These are phyloP conservation scores for Octopus bimaculoides DNA, from an alignment of 1,140 invertebrate species.

Conservation along the genomic window DNA sequence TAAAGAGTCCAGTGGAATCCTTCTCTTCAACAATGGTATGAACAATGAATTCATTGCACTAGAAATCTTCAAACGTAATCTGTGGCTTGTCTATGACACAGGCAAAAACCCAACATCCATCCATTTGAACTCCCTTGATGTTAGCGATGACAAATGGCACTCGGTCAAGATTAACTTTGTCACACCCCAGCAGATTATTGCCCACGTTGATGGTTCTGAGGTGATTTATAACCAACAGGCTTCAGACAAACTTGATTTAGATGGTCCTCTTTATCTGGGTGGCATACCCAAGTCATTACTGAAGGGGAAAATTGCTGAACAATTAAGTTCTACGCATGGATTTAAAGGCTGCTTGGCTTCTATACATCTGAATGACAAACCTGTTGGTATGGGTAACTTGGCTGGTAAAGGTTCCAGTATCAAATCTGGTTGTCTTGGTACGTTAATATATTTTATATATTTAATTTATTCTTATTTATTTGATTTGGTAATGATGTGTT, in stretches of 20 bases:
- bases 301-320: background rate
- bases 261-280: constrained; percentile 36
- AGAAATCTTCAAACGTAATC: constrained; percentile 72
- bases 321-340: constrained; percentile 78
- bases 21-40: constrained; percentile 91
- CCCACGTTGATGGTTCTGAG: constrained; percentile 25
- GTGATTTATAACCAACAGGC: constrained; percentile 57
- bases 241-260: constrained; percentile 22
- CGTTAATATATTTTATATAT: no score
- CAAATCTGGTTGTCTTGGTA: no score
- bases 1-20: constrained; percentile 72
- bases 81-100: constrained; percentile 85
- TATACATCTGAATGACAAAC: constrained; percentile 84
- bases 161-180: constrained; percentile 78
- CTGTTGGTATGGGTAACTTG: constrained; percentile 28
- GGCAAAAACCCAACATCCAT: constrained; percentile 65
- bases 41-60: constrained; percentile 89
- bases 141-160: constrained; percentile 94
- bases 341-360: constrained; percentile 93
- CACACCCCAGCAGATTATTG: constrained; percentile 66
- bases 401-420: background rate
- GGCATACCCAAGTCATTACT: background rate
- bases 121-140: constrained; percentile 63
- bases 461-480: no score
- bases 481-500: no score